Evolutionary conservation across 2,113 vertebrate genomes (phyloP), one percentile per base, ranked within the genome.

Genomic region (Rallus limicola): DNA sequence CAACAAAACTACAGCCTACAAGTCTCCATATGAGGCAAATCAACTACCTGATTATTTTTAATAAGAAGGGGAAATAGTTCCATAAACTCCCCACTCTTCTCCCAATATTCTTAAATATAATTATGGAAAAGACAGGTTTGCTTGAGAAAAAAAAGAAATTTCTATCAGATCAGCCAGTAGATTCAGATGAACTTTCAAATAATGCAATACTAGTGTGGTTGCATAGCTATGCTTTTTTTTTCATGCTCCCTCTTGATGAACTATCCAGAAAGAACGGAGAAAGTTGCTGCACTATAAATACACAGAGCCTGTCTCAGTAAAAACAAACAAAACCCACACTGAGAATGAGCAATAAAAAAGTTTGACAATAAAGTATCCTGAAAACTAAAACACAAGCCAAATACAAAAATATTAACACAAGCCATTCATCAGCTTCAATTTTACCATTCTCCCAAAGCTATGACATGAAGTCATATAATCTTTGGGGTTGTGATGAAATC

Each of bases 301-400:
- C 3, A 3, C 67, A 76, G 77, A 70, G 55, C 25, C 56, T 83
- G 93, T 65, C 89, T 90, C 91, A 81, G 34, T 44, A 90, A 93
- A 95, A 95, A 83, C 56, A 96, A 70, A 74, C 42, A 92, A 82
- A 95, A 95, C 56, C 23, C n/a, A 60, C 29, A 40, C n/a, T 62
- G 55, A 77, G 91, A 91, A 92, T 24, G 8, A 70, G 52, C 40
- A 69, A 93, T 82, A 71, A 88, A 86, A 62, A 87, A 67, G 52
- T 87, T 92, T 85, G 60, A 92, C 76, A 97, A 67, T 83, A 85
- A 96, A 96, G 68, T 58, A 91, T 67, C 24, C 78, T 52, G 83
- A 86, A 97, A 93, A 63, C 29, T 63, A 69, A 75, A 95, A 93
- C 58, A 92, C 26, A 94, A 93, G 83, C 40, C 82, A 82, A 97